Evolutionary conservation across 2,797 vertebrate species (phyloP).

Genomic region (Peromyscus nudipes): DNA sequence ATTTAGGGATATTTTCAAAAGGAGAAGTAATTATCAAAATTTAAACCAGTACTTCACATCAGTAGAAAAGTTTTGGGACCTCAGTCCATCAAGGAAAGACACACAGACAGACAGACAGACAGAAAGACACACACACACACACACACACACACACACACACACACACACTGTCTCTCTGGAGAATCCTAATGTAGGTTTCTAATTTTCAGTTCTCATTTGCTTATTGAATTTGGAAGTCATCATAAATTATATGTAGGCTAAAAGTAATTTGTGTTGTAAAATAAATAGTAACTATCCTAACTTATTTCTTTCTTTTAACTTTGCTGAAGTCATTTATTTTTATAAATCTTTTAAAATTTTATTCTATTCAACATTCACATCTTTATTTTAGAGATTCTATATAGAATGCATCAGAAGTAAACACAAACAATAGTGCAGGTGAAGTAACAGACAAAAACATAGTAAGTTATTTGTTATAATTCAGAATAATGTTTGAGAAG

Average conservation of each 20-base stretch:
- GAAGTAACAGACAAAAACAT: background rate
- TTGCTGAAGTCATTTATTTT: background rate
- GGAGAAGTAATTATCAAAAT: background rate
- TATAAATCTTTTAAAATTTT: background rate
- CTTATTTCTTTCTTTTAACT: background rate
- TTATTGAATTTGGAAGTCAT: background rate
- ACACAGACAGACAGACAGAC: background rate
- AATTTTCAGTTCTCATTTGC: background rate
- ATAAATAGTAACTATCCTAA: background rate
- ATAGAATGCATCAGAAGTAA: background rate
- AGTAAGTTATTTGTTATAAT: background rate
- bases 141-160: background rate
- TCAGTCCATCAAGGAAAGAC: background rate
- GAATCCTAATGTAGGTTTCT: background rate
- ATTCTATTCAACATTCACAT: background rate
- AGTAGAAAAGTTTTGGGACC: background rate
- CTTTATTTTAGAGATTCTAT: background rate
- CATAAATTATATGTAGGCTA: background rate
- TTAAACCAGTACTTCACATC: background rate
- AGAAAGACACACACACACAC: background rate
- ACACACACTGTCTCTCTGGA: background rate
- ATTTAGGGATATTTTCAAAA: background rate
- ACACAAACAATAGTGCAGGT: background rate
- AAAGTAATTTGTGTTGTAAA: background rate
- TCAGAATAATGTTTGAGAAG: background rate